These are phyloP conservation scores for Fragum sueziense DNA, from an alignment of 2,888 invertebrate species.

Conservation along the genomic window DNA sequence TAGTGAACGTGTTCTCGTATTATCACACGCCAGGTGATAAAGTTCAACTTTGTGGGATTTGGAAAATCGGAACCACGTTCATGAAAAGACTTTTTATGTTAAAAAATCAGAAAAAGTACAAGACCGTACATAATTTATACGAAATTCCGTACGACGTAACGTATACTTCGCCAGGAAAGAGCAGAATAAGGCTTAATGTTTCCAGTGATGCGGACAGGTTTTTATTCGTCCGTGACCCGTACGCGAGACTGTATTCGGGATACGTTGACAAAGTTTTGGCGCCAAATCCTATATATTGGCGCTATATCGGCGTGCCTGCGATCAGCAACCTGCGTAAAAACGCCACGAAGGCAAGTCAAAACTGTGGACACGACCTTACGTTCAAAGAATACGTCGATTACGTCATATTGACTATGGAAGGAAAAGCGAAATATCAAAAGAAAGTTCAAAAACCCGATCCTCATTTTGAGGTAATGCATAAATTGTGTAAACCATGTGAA, in stretches of 20 bases:
- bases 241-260: slow-evolving; percentile 49
- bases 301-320: slow-evolving; percentile 33
- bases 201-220: background rate
- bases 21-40: slow-evolving; percentile 6
- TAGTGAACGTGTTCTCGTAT: slow-evolving; percentile 1
- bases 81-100: slow-evolving; percentile 41
- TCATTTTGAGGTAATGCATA: slow-evolving; percentile 23
- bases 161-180: background rate
- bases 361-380: slow-evolving; percentile 63
- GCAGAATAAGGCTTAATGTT: background rate
- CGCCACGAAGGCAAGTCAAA: slow-evolving; percentile 28
- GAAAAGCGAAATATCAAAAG: background rate
- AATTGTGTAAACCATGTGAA: slow-evolving; percentile 39
- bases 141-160: slow-evolving; percentile 28
- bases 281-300: slow-evolving; percentile 62
- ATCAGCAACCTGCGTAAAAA: slow-evolving; percentile 38
- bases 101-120: slow-evolving; percentile 14
- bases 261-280: slow-evolving; percentile 63
- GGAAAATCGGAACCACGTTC: slow-evolving; percentile 50
- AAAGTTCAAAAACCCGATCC: slow-evolving; percentile 4
- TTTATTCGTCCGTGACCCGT: slow-evolving; percentile 40
- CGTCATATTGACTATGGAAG: slow-evolving; percentile 25
- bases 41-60: slow-evolving; percentile 36
- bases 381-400: slow-evolving; percentile 62
- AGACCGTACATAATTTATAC: slow-evolving; percentile 32